Evolutionary conservation across 2,797 vertebrate genomes (phyloP).

Genomic region (Decapterus maruadsi): DNA sequence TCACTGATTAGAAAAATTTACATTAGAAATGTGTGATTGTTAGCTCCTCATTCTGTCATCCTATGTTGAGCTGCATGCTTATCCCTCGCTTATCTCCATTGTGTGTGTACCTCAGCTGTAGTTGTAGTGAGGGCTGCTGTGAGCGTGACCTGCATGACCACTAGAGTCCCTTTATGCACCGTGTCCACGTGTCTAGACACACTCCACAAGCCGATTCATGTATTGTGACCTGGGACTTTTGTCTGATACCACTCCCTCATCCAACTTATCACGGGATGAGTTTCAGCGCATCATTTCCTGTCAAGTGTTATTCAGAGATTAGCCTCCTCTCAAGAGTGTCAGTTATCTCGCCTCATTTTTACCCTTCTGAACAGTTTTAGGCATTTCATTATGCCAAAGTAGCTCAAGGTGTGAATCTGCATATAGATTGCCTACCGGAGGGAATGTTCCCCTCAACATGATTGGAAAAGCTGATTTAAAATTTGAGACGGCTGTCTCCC

Average conservation of each 20-base stretch:
- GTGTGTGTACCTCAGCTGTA: constrained; percentile 49
- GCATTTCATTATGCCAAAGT: constrained; percentile 79
- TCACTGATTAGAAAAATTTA: constrained; percentile 74
- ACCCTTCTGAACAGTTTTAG: constrained; percentile 73
- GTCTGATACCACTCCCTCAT: constrained; percentile 47
- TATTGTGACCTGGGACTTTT: constrained; percentile 49
- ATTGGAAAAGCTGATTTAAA: constrained; percentile 73
- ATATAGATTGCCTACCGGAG: constrained; percentile 82
- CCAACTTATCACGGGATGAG: constrained; percentile 26
- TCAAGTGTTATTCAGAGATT: constrained; percentile 79
- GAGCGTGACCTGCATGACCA: constrained; percentile 56
- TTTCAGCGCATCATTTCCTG: constrained; percentile 63
- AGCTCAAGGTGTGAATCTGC: constrained; percentile 84
- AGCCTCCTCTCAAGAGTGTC: constrained; percentile 73
- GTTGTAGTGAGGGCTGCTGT: constrained; percentile 40
- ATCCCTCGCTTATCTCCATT: constrained; percentile 35
- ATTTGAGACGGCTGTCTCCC: constrained; percentile 56
- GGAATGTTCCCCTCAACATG: constrained; percentile 69
- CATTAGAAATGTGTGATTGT: constrained; percentile 3
- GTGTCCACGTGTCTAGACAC: constrained; percentile 50
- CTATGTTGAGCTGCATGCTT: constrained; percentile 63
- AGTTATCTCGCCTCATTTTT: constrained; percentile 74
- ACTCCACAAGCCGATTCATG: constrained; percentile 35
- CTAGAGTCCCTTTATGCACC: constrained; percentile 50
- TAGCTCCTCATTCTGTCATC: constrained; percentile 68